Conservation (phyloP, 1,140 invertebrate genomes). For the Achroia grisella region DNA sequence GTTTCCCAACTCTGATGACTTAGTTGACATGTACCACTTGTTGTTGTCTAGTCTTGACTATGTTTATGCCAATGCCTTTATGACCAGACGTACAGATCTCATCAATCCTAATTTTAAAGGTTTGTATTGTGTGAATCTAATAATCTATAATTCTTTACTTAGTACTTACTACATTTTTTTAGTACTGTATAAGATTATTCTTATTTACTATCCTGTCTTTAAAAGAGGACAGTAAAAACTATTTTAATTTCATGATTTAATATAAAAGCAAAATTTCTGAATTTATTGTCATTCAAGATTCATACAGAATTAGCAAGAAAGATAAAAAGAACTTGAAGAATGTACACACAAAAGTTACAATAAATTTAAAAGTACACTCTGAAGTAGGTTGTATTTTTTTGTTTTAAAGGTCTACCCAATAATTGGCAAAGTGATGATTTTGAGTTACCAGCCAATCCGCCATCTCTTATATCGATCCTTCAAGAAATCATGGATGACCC, state of each 20-base stretch:
- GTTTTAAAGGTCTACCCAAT: constrained; percentile 78
- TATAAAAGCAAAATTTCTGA: too few species aligned
- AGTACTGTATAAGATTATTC: too few species aligned
- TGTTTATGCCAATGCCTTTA: constrained; percentile 89
- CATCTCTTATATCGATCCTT: constrained; percentile 89
- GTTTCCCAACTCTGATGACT: constrained; percentile 88
- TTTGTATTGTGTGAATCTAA: constrained; percentile 49
- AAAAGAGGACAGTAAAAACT: too few species aligned
- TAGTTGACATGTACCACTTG: constrained; percentile 96
- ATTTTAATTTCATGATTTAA: too few species aligned
- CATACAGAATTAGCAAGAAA: too few species aligned
- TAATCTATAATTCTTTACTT: background rate
- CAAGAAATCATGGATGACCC: constrained; percentile 78
- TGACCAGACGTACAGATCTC: constrained; percentile 87
- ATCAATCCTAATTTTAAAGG: constrained; percentile 89
- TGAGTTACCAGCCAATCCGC: constrained; percentile 77
- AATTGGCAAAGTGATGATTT: constrained; percentile 82
- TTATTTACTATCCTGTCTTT: background rate
- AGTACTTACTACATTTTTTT: too few species aligned
- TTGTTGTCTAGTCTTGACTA: constrained; percentile 93
- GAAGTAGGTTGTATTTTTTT: constrained; percentile 5
- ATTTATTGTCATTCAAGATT: too few species aligned
- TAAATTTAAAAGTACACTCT: too few species aligned
- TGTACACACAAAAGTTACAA: too few species aligned
- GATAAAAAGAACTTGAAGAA: too few species aligned